These are phyloP conservation scores for Silvanus unidentatus DNA, from an alignment of 2,888 invertebrate genomes.

Conservation along the genomic window DNA sequence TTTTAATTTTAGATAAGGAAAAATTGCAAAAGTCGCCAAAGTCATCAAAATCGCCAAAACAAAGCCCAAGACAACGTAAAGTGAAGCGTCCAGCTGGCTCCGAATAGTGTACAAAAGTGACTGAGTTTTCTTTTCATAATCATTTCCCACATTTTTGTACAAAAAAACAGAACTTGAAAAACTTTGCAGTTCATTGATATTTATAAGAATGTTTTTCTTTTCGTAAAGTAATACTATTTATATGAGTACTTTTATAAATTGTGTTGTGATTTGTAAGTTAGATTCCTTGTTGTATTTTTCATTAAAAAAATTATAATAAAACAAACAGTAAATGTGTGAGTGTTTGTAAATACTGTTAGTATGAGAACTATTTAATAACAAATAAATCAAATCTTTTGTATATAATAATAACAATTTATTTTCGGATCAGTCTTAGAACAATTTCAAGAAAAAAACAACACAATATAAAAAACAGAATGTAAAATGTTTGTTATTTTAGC, in stretches of 20 bases:
- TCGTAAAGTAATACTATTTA: neutral
- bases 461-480: no score
- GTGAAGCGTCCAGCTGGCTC: conserved; percentile 68
- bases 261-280: neutral
- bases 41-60: conserved; percentile 35
- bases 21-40: conserved; percentile 30
- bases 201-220: neutral
- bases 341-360: no score
- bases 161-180: conserved; percentile 9
- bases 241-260: neutral
- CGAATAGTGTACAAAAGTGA: conserved; percentile 30
- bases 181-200: conserved; percentile 2
- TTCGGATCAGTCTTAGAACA: no score
- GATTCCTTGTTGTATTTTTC: neutral
- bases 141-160: conserved; percentile 9
- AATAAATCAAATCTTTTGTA: neutral
- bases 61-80: conserved; percentile 74
- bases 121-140: conserved; percentile 7
- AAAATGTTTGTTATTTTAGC: no score
- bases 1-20: conserved; percentile 33
- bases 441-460: no score
- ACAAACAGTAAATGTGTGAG: neutral
- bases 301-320: neutral
- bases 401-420: neutral
- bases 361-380: no score